phyloP scores from a whole-genome alignment of 2,797 vertebrate genomes.

The Arremon brunneinucha region DNA sequence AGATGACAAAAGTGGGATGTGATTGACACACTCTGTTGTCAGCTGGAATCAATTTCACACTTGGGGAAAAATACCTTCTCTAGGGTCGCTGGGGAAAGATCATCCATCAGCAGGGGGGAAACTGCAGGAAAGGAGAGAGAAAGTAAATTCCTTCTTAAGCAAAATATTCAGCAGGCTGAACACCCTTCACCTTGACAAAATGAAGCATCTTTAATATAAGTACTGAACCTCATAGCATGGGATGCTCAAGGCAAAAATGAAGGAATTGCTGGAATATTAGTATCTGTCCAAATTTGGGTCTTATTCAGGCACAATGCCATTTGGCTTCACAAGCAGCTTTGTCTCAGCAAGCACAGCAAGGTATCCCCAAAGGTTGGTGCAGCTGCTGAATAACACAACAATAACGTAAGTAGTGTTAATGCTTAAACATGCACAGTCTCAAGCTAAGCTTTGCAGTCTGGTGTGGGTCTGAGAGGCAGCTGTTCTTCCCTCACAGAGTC shows the following conservation, averaged over 20 bases:
- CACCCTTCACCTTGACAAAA: constrained; percentile 19
- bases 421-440: not conserved
- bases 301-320: not conserved
- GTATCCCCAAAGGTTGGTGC: not conserved
- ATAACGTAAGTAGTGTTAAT: not conserved
- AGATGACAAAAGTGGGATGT: constrained; percentile 55
- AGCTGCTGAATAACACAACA: not conserved
- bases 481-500: not conserved
- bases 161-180: constrained; percentile 22
- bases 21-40: constrained; percentile 60
- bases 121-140: not conserved
- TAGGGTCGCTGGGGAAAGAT: constrained; percentile 22
- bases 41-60: constrained; percentile 65
- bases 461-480: not conserved
- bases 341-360: not conserved
- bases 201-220: not conserved
- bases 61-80: constrained; percentile 44
- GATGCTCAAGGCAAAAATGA: not conserved
- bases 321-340: not conserved
- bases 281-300: not conserved
- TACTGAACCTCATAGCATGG: not conserved
- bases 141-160: constrained; percentile 22
- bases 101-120: constrained; percentile 27
- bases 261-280: not conserved
- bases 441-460: not conserved